Percentiles rank a stretch among this genome's conserved stretches.
Evolutionary conservation across 2,113 vertebrate species (phyloP).

Genomic region (Albula goreensis): DNA sequence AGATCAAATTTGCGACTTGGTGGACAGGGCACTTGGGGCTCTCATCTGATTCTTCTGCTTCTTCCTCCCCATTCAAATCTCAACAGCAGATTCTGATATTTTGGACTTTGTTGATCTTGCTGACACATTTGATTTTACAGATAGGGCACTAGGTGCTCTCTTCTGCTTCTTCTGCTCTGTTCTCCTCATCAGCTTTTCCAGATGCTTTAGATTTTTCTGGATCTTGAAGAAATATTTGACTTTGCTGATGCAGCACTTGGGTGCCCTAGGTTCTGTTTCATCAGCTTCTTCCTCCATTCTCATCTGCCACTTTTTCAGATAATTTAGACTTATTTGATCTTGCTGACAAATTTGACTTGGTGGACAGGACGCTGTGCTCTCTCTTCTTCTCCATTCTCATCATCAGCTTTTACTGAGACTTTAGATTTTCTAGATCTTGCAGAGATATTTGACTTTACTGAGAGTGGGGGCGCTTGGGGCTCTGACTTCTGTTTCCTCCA

Average conservation of each 20-base stretch:
- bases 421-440: conserved; percentile 46
- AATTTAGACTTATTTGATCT: conserved; percentile 41
- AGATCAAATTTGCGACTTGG: conserved; percentile 50
- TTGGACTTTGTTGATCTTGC: conserved; percentile 45
- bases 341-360: conserved; percentile 39
- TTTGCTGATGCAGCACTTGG: conserved; percentile 49
- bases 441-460: conserved; percentile 44
- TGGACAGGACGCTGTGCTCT: neutral
- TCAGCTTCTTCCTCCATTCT: neutral
- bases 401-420: conserved; percentile 34
- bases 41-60: conserved; percentile 12
- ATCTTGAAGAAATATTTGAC: conserved; percentile 48
- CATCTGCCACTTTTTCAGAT: conserved; percentile 27
- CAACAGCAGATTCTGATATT: conserved; percentile 37
- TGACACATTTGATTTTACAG: conserved; percentile 46
- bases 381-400: neutral
- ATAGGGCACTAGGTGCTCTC: conserved; percentile 34
- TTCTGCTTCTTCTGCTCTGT: neutral
- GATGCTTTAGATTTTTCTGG: conserved; percentile 37
- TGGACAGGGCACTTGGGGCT: conserved; percentile 44
- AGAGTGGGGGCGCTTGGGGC: conserved; percentile 44
- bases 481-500: neutral
- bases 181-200: conserved; percentile 17
- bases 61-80: conserved; percentile 27
- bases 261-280: conserved; percentile 29